A percentile compares a stretch with the other conserved stretches of the same genome.
These are phyloP conservation scores for Cheilosia soror DNA, from an alignment of 2,888 invertebrate species.

Conservation along the genomic window DNA sequence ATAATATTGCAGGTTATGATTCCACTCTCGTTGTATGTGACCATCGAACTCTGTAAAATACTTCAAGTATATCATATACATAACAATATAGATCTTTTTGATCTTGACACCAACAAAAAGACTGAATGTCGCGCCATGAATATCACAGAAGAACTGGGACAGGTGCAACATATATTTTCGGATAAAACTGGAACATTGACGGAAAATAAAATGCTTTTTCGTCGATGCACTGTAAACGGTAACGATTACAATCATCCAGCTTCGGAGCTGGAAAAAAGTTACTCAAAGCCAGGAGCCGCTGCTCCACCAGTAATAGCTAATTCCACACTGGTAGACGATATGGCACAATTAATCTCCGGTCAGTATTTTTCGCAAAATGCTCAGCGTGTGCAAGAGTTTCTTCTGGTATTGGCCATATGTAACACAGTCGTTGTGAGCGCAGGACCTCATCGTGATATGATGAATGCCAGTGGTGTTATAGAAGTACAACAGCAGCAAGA, in stretches of 20 bases:
- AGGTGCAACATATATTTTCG: constrained; percentile 96
- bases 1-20: constrained; percentile 99
- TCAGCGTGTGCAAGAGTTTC: constrained; percentile 93
- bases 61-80: constrained; percentile 98
- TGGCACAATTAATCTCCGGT: constrained; percentile 82
- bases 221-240: constrained; percentile 94
- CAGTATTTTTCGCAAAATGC: constrained; percentile 86
- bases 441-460: constrained; percentile 89
- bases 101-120: constrained; percentile 91
- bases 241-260: constrained; percentile 94
- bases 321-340: constrained; percentile 85
- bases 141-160: constrained; percentile 98
- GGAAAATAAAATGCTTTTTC: constrained; percentile 98
- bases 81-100: constrained; percentile 94
- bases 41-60: constrained; percentile 97
- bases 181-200: constrained; percentile 99
- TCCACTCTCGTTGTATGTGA: constrained; percentile 97
- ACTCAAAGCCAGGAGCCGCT: constrained; percentile 84
- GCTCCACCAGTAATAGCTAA: constrained; percentile 84
- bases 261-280: constrained; percentile 87
- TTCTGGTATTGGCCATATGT: constrained; percentile 95
- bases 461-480: constrained; percentile 89
- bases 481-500: constrained; percentile 83
- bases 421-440: constrained; percentile 98
- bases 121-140: constrained; percentile 97